These are phyloP conservation scores for Hoplias malabaricus DNA, from an alignment of 2,113 vertebrate species.

Conservation along the genomic window DNA sequence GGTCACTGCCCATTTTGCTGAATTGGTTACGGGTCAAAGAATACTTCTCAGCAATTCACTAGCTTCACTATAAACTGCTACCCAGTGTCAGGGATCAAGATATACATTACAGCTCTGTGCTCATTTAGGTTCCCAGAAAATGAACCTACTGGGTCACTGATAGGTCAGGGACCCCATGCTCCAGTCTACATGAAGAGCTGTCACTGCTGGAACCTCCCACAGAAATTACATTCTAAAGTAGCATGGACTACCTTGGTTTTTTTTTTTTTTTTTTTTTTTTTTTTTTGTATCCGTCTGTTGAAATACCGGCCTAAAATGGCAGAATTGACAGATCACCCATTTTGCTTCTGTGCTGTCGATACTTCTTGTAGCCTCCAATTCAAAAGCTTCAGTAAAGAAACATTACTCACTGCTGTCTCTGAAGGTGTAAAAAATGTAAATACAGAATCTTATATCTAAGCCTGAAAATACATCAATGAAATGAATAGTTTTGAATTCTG, in stretches of 20 bases:
- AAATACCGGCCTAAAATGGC: no score
- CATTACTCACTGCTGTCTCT: no score
- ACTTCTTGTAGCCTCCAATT: no score
- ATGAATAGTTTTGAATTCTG: no score
- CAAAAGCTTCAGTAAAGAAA: no score
- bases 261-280: no score
- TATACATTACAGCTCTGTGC: not conserved
- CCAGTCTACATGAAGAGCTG: not conserved
- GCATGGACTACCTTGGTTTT: not conserved
- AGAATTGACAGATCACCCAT: no score
- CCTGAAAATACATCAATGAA: no score
- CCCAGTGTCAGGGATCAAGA: slow-evolving; percentile 7
- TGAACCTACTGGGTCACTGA: not conserved
- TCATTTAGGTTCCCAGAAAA: not conserved
- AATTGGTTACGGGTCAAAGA: not conserved
- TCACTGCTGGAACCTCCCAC: not conserved
- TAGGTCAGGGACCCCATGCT: not conserved
- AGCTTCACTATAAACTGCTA: not conserved
- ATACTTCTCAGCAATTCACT: not conserved
- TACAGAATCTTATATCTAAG: no score
- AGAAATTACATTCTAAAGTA: not conserved
- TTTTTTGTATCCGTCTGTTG: no score
- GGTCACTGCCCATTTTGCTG: not conserved
- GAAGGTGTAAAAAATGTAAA: no score
- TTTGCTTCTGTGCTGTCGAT: no score